Conservation (phyloP, 2,888 invertebrate species). For the Gastrophysa polygoni region DNA sequence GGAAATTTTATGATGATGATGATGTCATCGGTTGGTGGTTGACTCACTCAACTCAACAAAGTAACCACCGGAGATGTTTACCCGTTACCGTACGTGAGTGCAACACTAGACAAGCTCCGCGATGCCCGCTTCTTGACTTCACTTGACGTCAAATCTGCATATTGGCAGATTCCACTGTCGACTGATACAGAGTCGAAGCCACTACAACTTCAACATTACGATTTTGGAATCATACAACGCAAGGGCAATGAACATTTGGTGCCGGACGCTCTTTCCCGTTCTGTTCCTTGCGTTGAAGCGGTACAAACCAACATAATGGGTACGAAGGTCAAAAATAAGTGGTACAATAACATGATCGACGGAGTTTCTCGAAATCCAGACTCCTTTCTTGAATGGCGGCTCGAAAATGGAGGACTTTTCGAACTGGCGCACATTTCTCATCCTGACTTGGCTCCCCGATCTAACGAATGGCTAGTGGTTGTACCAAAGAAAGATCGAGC, state of each 20-base stretch:
- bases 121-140: slow-evolving; percentile 25
- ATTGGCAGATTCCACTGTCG: slow-evolving; percentile 22
- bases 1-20: too few species aligned
- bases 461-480: neutral
- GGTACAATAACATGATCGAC: neutral
- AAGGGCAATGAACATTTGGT: slow-evolving; percentile 33
- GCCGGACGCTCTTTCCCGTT: slow-evolving; percentile 31
- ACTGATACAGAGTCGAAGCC: slow-evolving; percentile 30
- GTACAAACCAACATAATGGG: neutral
- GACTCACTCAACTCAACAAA: too few species aligned
- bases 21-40: too few species aligned
- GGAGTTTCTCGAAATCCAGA: neutral
- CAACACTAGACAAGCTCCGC: slow-evolving; percentile 19
- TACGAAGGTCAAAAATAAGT: neutral
- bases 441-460: neutral
- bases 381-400: neutral
- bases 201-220: slow-evolving; percentile 20
- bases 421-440: neutral
- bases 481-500: neutral
- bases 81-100: slow-evolving; percentile 16
- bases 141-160: slow-evolving; percentile 28
- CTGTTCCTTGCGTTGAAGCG: slow-evolving; percentile 10
- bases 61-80: slow-evolving; percentile 35
- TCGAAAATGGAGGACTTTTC: neutral
- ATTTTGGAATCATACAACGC: slow-evolving; percentile 29